Evolutionary conservation across 2,113 vertebrate genomes (phyloP).

Genomic region (Psilopogon haemacephalus): DNA sequence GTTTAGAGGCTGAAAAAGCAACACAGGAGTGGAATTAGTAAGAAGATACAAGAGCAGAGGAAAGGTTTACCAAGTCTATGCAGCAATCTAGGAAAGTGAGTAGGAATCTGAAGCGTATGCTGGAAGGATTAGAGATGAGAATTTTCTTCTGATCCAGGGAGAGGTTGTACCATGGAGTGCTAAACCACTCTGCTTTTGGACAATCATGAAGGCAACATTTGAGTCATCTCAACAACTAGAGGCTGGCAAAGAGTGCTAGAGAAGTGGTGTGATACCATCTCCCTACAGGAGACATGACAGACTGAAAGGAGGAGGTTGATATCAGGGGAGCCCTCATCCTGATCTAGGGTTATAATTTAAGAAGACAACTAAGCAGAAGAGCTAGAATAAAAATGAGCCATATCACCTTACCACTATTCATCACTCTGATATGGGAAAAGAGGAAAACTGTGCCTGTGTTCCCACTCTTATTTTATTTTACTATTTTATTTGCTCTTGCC

Average conservation of each 20-base stretch:
- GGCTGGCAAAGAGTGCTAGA: background rate
- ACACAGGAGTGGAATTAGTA: background rate
- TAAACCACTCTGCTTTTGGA: background rate
- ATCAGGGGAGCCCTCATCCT: background rate
- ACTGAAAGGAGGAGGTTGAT: background rate
- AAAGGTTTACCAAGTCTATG: background rate
- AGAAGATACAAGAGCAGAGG: background rate
- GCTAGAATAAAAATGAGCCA: background rate
- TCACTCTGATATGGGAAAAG: background rate
- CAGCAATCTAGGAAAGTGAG: background rate
- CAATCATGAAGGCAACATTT: too few species aligned
- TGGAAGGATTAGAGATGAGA: background rate
- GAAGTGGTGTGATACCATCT: background rate
- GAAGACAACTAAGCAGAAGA: background rate
- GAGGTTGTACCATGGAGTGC: background rate
- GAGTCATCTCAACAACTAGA: background rate
- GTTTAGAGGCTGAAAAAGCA: background rate
- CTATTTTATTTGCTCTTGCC: too few species aligned
- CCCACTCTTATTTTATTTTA: background rate
- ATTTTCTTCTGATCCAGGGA: background rate
- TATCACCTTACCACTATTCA: background rate
- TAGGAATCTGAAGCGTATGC: background rate
- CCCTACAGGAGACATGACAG: background rate
- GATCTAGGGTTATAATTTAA: background rate
- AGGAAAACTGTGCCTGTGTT: background rate